Conservation (phyloP, 2,888 invertebrate species). For the Tridacna crocea region DNA sequence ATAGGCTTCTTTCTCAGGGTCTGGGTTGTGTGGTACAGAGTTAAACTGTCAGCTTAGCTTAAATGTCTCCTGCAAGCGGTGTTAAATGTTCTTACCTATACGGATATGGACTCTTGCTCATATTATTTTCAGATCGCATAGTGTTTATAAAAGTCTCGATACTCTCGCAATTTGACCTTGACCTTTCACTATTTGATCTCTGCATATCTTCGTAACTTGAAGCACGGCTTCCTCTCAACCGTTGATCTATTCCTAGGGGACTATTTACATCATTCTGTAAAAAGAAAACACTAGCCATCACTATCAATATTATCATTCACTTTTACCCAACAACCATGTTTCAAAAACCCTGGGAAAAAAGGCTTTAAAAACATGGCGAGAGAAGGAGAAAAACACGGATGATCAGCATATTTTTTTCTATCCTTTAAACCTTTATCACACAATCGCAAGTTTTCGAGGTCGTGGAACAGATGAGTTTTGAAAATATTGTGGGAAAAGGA, state of each 20-base stretch:
- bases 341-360: neutral
- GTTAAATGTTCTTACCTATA: neutral
- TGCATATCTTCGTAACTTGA: neutral
- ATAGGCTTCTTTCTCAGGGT: too few species aligned
- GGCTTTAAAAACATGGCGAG: neutral
- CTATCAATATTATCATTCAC: neutral
- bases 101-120: constrained; percentile 53
- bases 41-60: too few species aligned
- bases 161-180: constrained; percentile 28
- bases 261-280: constrained; percentile 25
- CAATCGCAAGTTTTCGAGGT: too few species aligned
- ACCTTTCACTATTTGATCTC: neutral
- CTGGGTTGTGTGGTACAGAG: too few species aligned
- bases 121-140: constrained; percentile 53
- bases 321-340: too few species aligned
- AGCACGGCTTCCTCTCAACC: neutral
- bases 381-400: neutral
- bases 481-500: too few species aligned
- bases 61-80: too few species aligned
- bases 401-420: neutral
- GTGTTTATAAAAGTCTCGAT: constrained; percentile 61
- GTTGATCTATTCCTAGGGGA: constrained; percentile 1
- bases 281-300: neutral
- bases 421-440: neutral
- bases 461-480: too few species aligned